Evolutionary conservation across 2,113 vertebrate species (phyloP), one percentile per base, ranked within the genome.

Genomic region (Sialia sialis): DNA sequence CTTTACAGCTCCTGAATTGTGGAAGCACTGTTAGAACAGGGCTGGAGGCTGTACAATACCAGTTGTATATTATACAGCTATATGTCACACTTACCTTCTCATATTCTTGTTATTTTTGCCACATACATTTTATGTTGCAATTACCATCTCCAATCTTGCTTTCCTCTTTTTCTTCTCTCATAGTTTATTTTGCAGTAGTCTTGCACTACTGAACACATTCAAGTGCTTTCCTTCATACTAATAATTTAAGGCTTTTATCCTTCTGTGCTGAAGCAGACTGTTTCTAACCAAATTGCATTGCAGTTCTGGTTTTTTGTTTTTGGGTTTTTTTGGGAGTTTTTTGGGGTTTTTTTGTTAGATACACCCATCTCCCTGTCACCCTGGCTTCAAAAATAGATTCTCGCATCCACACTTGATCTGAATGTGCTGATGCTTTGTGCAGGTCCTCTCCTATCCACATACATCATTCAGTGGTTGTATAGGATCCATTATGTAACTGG

Each of bases 401-500:
- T 59, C 83, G 15, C 27, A 73, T 55, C 36, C 23, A 6, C 41
- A 11, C 17, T 72, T 34, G 34, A 49, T 91, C 63, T 79, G 36
- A 76, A 72, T 43, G 15, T 39, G 2, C 43, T 55, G 48, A 49
- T 80, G 49, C 11, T 36, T 73, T 89, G 17, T 64, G 68, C 34
- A 63, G 39, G 32, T 59, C 19, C 58, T 83, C 6, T 76, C 10
- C 25, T 29, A 38, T 77, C 54, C 26, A n/a, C 20, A 16, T 15
- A 21, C 38, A 29, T 80, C 29, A 69, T 55, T n/a, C 54, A 34
- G 13, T 21, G 11, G 8, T 36, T 39, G 17, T 7, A 38, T 51
- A 0, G 1, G 29, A 52, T 46, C 51, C 5, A 4, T 70, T 75
- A 52, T 1, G 0, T 56, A 84, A 52, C 46, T 48, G 52, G 9